Base-by-base conservation (phyloP, 2,113 vertebrate species). In the Neodontobutis hainanensis region DNA sequence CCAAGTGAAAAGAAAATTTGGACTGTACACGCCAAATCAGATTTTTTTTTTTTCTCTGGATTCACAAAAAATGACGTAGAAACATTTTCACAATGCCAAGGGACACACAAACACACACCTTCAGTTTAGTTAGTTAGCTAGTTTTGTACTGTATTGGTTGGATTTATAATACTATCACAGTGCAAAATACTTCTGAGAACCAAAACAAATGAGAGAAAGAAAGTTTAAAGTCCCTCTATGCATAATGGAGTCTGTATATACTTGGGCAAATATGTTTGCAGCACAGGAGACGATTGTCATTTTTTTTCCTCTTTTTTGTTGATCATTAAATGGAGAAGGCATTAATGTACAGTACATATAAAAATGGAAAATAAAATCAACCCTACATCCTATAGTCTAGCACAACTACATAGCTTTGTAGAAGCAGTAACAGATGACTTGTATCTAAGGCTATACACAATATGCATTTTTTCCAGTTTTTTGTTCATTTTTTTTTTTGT, bases 231-330 rank as follows among this genome's bases (percentile, higher is more conserved):
- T 88, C 87, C 86, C 85, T 87, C 86, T 85, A 86, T 88, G 90
- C 86, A 77, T 89, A 83, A 87, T 84, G 88, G 68, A 72, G 77
- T 87, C 73, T 87, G 85, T 87, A 86, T 89, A 87, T 90, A 90
- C 80, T 75, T 88, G 88, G 86, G 85, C 85, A 85, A 86, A 84
- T 89, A 91, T 87, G 84, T 91, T 88, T 89, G 89, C 90, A 91
- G 92, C 91, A 91, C 90, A 90, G 92, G 88, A 91, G 89, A 92
- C 92, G 92, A 93, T 94, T 94, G 92, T 94, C 93, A 90, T 92
- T 85, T 93, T 91, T 90, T 87, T 80, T 81, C 81, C 83, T 56
- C 67, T 74, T 79, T 58, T 53, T 77, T 80, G 75, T 88, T 70
- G 81, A 87, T 90, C 84, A 75, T 78, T 92, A 91, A 91, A 91